phyloP scores from a whole-genome alignment of 2,888 invertebrate genomes.

The Rhyacophila evoluta region DNA sequence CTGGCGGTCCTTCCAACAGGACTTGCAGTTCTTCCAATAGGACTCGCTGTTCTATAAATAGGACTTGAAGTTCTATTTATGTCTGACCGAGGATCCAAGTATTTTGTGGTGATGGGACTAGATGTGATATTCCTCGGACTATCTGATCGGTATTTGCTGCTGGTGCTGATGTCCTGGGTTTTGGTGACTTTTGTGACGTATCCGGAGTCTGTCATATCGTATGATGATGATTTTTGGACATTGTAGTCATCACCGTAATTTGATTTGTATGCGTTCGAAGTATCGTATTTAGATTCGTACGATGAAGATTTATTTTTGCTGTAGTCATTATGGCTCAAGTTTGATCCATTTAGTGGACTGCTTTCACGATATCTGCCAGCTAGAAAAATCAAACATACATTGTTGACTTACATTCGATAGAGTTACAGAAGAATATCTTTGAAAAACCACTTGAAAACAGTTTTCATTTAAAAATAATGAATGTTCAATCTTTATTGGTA shows the following conservation, averaged over 20 bases:
- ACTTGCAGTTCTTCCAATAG: constrained; percentile 68
- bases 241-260: constrained; percentile 59
- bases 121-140: constrained; percentile 66
- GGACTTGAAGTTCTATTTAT: constrained; percentile 67
- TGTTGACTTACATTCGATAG: too few species aligned
- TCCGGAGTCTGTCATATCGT: constrained; percentile 66
- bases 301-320: constrained; percentile 43
- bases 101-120: constrained; percentile 68
- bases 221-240: constrained; percentile 58
- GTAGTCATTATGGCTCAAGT: constrained; percentile 31
- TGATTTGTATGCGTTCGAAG: constrained; percentile 59
- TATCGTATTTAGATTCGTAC: constrained; percentile 57
- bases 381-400: too few species aligned
- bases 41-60: constrained; percentile 68
- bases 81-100: constrained; percentile 69
- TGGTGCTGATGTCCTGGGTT: constrained; percentile 62
- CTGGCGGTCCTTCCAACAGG: constrained; percentile 70
- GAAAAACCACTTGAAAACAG: too few species aligned
- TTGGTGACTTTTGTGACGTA: constrained; percentile 62
- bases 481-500: too few species aligned
- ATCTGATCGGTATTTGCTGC: constrained; percentile 64
- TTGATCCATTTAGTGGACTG: constrained; percentile 65
- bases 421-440: too few species aligned
- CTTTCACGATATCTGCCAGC: constrained; percentile 66
- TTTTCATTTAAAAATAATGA: too few species aligned